These are phyloP conservation scores for Deilephila porcellus DNA, from an alignment of 2,888 invertebrate genomes.

Conservation along the genomic window DNA sequence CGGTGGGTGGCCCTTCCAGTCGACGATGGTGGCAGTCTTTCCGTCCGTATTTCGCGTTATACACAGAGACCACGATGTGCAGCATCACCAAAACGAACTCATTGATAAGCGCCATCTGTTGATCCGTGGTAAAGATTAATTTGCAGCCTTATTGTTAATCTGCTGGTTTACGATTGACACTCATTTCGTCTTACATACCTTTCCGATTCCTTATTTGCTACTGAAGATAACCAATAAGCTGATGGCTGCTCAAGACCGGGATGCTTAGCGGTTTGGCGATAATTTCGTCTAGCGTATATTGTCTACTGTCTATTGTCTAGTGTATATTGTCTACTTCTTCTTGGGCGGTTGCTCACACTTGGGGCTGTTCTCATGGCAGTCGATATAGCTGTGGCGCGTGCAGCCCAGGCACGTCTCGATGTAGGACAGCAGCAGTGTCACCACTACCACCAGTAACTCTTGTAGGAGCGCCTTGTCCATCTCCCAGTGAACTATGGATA, in stretches of 20 bases:
- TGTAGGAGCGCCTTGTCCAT: constrained; percentile 66
- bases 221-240: too few relatives aligned
- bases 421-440: constrained; percentile 67
- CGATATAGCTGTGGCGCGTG: constrained; percentile 50
- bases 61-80: constrained; percentile 59
- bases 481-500: constrained; percentile 36
- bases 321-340: constrained; percentile 1
- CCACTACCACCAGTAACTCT: constrained; percentile 64
- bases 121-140: background rate
- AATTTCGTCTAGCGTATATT: too few relatives aligned
- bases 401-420: constrained; percentile 66
- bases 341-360: constrained; percentile 46
- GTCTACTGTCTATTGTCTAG: background rate
- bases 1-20: too few relatives aligned
- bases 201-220: too few relatives aligned
- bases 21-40: background rate
- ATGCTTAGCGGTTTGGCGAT: too few relatives aligned
- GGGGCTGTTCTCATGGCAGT: constrained; percentile 48
- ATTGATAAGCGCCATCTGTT: constrained; percentile 53
- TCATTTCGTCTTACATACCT: too few relatives aligned
- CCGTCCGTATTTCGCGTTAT: constrained; percentile 48
- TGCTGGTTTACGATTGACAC: too few relatives aligned
- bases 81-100: constrained; percentile 64
- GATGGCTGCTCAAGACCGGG: too few relatives aligned
- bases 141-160: background rate